Evolutionary conservation across 1,140 invertebrate genomes (phyloP).

Genomic region (Drosophila suzukii): DNA sequence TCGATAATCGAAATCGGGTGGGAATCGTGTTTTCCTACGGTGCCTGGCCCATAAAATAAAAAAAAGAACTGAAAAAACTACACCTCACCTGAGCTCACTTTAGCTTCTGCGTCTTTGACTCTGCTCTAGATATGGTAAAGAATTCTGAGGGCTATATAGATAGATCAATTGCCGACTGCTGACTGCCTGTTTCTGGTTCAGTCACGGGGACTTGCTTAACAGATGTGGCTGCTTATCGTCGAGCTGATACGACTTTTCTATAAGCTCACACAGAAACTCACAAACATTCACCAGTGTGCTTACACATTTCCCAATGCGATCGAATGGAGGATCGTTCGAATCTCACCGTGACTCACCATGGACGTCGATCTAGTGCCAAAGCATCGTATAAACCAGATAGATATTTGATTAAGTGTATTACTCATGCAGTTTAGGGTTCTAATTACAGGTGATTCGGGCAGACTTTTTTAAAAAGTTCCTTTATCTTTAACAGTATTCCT

Average conservation of each 20-base stretch:
- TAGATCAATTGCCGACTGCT: conserved; percentile 43
- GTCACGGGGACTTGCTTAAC: conserved; percentile 50
- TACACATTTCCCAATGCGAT: conserved; percentile 18
- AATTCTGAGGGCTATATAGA: conserved; percentile 49
- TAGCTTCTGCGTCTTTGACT: conserved; percentile 30
- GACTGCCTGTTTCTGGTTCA: conserved; percentile 8
- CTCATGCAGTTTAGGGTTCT: background rate
- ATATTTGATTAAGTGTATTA: background rate
- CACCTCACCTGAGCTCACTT: conserved; percentile 12
- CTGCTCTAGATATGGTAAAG: conserved; percentile 33
- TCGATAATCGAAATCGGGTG: conserved; percentile 28
- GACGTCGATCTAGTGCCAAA: conserved; percentile 4
- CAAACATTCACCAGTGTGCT: conserved; percentile 21
- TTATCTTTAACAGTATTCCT: too few relatives aligned
- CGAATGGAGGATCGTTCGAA: conserved; percentile 13
- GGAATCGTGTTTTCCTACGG: conserved; percentile 23
- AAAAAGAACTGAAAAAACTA: conserved; percentile 4
- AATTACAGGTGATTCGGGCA: background rate
- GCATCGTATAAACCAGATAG: conserved; percentile 1
- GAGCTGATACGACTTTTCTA: conserved; percentile 30
- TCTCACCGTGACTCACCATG: conserved; percentile 30
- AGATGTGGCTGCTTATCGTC: conserved; percentile 48
- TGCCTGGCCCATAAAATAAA: conserved; percentile 19
- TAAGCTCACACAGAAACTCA: background rate
- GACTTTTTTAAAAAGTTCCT: background rate